Evolutionary conservation across 2,113 vertebrate species (phyloP).

Genomic region (Chascanopsetta lugubris): DNA sequence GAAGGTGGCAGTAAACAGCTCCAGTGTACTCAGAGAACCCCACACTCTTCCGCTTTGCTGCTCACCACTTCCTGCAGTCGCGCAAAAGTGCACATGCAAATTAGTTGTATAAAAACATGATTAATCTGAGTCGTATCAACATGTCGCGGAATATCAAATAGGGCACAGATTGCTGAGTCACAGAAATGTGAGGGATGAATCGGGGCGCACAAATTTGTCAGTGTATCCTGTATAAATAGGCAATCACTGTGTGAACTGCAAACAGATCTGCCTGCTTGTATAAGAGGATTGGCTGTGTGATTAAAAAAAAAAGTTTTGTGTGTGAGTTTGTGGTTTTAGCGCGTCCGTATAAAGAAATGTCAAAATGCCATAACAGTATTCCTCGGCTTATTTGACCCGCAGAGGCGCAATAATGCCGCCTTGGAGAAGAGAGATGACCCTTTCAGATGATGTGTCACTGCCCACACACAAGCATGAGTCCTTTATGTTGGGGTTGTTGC

Average conservation of each 20-base stretch:
- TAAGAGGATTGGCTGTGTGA: no score
- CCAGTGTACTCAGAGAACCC: neutral
- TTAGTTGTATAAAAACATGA: slow-evolving; percentile 16
- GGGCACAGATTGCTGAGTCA: slow-evolving; percentile 29
- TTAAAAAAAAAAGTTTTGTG: no score
- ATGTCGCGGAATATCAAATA: slow-evolving; percentile 33
- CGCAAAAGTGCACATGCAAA: slow-evolving; percentile 22
- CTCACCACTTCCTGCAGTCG: slow-evolving; percentile 4
- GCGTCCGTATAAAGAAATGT: no score
- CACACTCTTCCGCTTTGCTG: neutral
- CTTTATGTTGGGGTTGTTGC: no score
- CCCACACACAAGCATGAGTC: no score
- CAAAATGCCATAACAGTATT: no score
- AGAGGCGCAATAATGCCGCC: no score
- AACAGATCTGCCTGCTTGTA: neutral
- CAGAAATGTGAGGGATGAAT: slow-evolving; percentile 6
- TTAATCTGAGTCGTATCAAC: slow-evolving; percentile 34
- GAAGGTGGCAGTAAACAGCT: neutral
- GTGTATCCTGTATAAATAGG: neutral
- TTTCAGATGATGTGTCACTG: no score
- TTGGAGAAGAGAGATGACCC: no score
- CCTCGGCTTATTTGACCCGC: no score
- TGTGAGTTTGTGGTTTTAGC: no score
- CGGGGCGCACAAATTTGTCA: slow-evolving; percentile 1
- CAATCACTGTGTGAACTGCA: neutral